Conservation (phyloP, 2,888 invertebrate genomes). For the Deilephila porcellus region DNA sequence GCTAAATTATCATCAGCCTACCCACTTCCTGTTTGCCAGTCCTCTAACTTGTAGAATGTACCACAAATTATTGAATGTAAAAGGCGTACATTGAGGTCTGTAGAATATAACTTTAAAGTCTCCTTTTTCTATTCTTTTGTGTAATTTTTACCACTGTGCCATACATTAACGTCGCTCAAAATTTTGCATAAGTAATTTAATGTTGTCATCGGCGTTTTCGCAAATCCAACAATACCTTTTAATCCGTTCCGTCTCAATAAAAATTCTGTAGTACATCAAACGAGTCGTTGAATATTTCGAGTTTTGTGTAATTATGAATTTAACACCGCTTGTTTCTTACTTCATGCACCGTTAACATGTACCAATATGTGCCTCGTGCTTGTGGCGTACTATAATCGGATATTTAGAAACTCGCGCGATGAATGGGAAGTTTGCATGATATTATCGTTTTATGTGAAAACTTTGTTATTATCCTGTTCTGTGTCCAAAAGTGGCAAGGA, state of each 20-base stretch:
- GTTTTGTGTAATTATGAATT: conserved; percentile 70
- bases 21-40: too few relatives aligned
- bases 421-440: conserved; percentile 20
- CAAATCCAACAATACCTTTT: background rate
- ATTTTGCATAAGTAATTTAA: too few relatives aligned
- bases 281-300: conserved; percentile 60
- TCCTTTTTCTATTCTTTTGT: too few relatives aligned
- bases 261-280: conserved; percentile 36
- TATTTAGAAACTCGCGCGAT: conserved; percentile 47
- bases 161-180: too few relatives aligned
- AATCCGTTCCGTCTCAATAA: conserved; percentile 4
- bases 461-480: conserved; percentile 28
- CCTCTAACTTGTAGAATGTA: too few relatives aligned
- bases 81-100: too few relatives aligned
- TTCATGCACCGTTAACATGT: conserved; percentile 53
- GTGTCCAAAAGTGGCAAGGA: conserved; percentile 6
- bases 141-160: too few relatives aligned
- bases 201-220: background rate
- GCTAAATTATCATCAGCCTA: too few relatives aligned
- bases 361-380: conserved; percentile 40
- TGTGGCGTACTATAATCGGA: conserved; percentile 49
- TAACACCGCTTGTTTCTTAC: conserved; percentile 66
- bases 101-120: too few relatives aligned
- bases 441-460: conserved; percentile 23
- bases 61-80: too few relatives aligned